phyloP scores from a whole-genome alignment of 2,797 vertebrate species.

The Ctenopoma multispine region DNA sequence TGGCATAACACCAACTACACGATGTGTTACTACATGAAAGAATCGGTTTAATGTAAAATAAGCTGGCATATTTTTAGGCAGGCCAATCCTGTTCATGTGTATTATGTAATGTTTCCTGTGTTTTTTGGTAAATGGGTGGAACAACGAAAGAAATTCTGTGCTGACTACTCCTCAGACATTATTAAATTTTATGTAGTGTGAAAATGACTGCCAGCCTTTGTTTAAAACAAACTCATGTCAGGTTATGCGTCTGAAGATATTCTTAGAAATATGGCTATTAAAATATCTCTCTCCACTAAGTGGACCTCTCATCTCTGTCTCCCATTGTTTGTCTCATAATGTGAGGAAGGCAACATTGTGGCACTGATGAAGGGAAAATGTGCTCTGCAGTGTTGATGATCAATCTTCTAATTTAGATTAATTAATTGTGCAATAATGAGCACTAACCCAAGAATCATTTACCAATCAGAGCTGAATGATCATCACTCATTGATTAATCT shows the following conservation, averaged over 20 bases:
- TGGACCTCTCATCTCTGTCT: constrained; percentile 23
- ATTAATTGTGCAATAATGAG: background rate
- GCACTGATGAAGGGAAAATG: constrained; percentile 4
- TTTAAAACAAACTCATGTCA: constrained; percentile 51
- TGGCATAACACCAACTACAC: constrained; percentile 14
- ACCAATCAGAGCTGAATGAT: background rate
- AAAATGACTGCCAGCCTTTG: constrained; percentile 35
- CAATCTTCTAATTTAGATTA: background rate
- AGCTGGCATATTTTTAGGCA: background rate
- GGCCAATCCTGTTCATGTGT: background rate
- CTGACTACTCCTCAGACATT: constrained; percentile 9
- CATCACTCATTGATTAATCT: constrained; percentile 6
- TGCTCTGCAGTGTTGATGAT: background rate
- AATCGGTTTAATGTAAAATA: background rate
- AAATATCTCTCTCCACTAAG: constrained; percentile 44
- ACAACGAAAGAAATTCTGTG: constrained; percentile 19
- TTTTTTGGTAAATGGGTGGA: constrained; percentile 6
- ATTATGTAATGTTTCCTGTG: constrained; percentile 1
- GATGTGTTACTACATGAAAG: constrained; percentile 1
- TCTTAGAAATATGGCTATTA: constrained; percentile 66
- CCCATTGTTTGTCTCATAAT: constrained; percentile 17
- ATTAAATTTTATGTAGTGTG: constrained; percentile 32
- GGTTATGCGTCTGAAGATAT: constrained; percentile 68
- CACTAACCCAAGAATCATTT: background rate
- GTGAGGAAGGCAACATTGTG: constrained; percentile 7